Evolutionary conservation across 2,797 vertebrate genomes (phyloP), one percentile per base, ranked within the genome.

Genomic region (Neopelma chrysocephalum): DNA sequence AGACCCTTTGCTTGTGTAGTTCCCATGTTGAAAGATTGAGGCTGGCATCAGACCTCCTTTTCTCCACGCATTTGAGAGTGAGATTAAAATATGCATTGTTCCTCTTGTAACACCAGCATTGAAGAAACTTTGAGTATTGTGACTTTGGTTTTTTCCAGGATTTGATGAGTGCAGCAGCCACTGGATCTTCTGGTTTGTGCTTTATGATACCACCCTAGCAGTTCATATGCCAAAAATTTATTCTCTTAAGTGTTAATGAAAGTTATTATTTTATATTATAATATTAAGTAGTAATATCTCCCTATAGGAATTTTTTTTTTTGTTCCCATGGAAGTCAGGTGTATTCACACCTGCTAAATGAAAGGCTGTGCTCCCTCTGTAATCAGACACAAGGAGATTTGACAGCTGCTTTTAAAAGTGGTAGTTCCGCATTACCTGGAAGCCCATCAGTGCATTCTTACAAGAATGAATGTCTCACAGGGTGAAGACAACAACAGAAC

Each of bases 51-150:
- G 53, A 22, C 18, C 15, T 70, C 31, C 15, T 79, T 60, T 66
- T 48, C 38, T 38, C 21, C 56, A 19, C 1, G 1, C 20, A 1
- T 47, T 60, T 73, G n/a, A 42, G 38, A 64, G 34, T 1, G 2
- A n/a, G 21, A 20, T 34, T 70, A 8, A 69, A 43, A 43, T 54
- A 36, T 3, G 21, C 29, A 0, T 31, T 6, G 19, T 42, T 62
- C 32, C 12, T 26, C 5, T 25, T 75, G 64, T 60, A 48, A 27
- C 36, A 32, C 12, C 31, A 32, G 29, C 43, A 8, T 1, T 75
- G 57, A 36, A 71, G 75, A 51, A 87, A 47, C 47, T 64, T 27
- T 29, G 17, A 57, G n/a, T 54, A 31, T 31, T 75, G 27, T 29
- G 48, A 14, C 54, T 66, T 0, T 15, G 80, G 34, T 25, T 51